Evolutionary conservation across 2,113 vertebrate species (phyloP).

Genomic region (Falcunculus frontatus): DNA sequence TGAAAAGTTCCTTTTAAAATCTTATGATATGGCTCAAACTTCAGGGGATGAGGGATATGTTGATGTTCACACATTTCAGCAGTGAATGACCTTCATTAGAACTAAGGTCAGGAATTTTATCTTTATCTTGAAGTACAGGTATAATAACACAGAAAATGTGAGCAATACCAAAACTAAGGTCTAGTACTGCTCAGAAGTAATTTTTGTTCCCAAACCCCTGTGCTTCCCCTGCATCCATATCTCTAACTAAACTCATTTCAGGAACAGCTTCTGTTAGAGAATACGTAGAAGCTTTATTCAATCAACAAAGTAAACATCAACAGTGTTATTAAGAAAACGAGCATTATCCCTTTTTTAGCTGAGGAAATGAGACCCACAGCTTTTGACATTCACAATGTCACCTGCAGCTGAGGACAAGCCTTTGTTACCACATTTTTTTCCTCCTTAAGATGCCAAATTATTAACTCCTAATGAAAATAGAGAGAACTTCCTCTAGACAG

Average conservation of each 20-base stretch:
- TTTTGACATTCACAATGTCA: neutral
- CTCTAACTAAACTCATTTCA: neutral
- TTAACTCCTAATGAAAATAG: neutral
- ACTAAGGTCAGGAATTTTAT: neutral
- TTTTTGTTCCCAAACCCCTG: neutral
- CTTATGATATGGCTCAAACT: neutral
- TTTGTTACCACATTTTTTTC: neutral
- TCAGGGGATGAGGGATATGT: neutral
- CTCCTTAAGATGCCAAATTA: neutral
- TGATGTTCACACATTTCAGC: neutral
- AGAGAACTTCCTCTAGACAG: neutral
- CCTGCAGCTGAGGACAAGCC: neutral
- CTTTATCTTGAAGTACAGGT: neutral
- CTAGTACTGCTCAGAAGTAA: neutral
- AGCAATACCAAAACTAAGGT: neutral
- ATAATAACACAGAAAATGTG: neutral
- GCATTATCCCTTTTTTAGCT: neutral
- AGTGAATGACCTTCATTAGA: neutral
- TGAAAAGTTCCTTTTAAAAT: neutral
- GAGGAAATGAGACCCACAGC: neutral
- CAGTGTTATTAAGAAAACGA: neutral
- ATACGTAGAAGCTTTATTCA: neutral
- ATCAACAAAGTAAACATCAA: neutral
- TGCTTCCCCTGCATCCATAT: neutral
- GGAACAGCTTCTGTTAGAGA: neutral